Conservation (phyloP, 2,113 vertebrate genomes). For the human (Homo sapiens) region GRCh38 chr7:12017001-12017500, state of each 20-base stretch:
- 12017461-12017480: neutral
- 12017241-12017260: neutral
- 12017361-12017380: neutral
- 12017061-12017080: neutral
- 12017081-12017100: neutral
- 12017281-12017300: conserved; percentile 13
- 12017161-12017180: neutral
- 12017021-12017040: neutral
- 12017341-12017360: conserved; percentile 56
- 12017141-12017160: neutral
- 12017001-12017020: neutral
- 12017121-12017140: neutral
- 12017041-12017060: neutral
- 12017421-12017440: neutral
- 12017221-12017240: neutral
- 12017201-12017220: conserved; percentile 2
- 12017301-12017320: neutral
- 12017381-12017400: neutral
- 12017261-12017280: conserved; percentile 50
- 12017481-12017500: neutral
- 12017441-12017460: neutral
- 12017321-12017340: neutral
- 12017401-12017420: neutral
- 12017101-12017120: neutral
- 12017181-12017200: neutral